Percentiles rank a stretch among this genome's conserved stretches.
These are phyloP conservation scores for Rhagonycha lutea DNA, from an alignment of 2,888 invertebrate genomes.

Conservation along the genomic window DNA sequence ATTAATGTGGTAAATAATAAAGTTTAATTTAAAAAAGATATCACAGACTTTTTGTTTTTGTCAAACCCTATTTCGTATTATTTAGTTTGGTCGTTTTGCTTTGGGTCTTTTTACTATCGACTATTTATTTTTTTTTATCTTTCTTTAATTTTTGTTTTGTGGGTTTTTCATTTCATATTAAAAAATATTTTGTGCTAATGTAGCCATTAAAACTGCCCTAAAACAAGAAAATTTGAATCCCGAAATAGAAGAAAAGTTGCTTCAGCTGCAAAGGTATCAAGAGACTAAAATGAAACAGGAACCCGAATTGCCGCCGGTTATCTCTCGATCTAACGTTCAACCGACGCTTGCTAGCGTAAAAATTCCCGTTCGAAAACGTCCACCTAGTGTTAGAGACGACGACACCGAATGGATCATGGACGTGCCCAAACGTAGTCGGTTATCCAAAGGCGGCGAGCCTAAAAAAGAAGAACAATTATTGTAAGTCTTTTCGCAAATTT, in stretches of 20 bases:
- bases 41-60: constrained; percentile 41
- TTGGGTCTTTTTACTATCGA: constrained; percentile 43
- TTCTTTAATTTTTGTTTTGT: constrained; percentile 7
- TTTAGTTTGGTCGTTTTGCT: constrained; percentile 49
- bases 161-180: constrained; percentile 18
- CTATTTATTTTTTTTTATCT: constrained; percentile 30
- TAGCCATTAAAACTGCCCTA: constrained; percentile 90
- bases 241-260: constrained; percentile 88
- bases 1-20: constrained; percentile 34
- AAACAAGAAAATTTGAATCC: constrained; percentile 90
- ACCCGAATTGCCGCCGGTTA: constrained; percentile 46
- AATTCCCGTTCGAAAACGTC: constrained; percentile 45
- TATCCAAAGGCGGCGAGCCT: constrained; percentile 41
- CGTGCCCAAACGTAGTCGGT: constrained; percentile 52
- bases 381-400: constrained; percentile 45
- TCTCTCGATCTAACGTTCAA: constrained; percentile 25
- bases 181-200: constrained; percentile 39
- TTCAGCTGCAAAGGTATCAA: constrained; percentile 85
- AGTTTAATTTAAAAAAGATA: constrained; percentile 20
- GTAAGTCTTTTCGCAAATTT: constrained; percentile 41
- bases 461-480: constrained; percentile 46
- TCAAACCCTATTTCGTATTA: constrained; percentile 32
- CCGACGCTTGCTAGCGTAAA: constrained; percentile 42
- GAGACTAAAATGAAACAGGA: constrained; percentile 76
- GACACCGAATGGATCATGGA: constrained; percentile 58